Evolutionary conservation across 64 coral and sea anemone species (phyloP).

Genomic region (Montipora cactus): DNA sequence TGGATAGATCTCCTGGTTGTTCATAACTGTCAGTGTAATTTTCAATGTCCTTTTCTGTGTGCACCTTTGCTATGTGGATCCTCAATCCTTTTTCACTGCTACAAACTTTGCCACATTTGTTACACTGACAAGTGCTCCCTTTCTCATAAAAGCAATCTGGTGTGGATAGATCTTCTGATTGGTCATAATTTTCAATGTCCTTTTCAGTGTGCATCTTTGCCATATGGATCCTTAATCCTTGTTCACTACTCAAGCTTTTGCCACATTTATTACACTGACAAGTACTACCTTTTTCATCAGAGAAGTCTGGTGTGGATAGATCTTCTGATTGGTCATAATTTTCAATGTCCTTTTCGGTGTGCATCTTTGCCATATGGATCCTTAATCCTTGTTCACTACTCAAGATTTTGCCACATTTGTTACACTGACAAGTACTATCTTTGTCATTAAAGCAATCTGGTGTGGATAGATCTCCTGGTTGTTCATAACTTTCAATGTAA

Average conservation of each 20-base stretch:
- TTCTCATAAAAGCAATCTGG: not conserved
- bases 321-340: not conserved
- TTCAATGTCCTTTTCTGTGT: not conserved
- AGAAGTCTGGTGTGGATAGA: not conserved
- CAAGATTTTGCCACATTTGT: not conserved
- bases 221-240: not conserved
- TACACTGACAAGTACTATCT: not conserved
- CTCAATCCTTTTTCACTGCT: not conserved
- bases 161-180: not conserved
- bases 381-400: not conserved
- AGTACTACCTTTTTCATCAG: not conserved
- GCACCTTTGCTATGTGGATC: not conserved
- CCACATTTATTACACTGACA: not conserved
- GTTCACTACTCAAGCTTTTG: not conserved
- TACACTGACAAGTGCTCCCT: not conserved
- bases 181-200: not conserved
- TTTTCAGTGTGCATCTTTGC: not conserved
- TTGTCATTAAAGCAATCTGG: not conserved
- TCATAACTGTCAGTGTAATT: too few species aligned
- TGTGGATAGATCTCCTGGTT: not conserved
- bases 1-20: not conserved
- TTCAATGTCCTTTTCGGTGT: not conserved
- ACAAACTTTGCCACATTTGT: not conserved
- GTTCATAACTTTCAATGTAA: not conserved
- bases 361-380: not conserved